Evolutionary conservation across 2,888 invertebrate species (phyloP).

Genomic region (Muschampia plurimacula): DNA sequence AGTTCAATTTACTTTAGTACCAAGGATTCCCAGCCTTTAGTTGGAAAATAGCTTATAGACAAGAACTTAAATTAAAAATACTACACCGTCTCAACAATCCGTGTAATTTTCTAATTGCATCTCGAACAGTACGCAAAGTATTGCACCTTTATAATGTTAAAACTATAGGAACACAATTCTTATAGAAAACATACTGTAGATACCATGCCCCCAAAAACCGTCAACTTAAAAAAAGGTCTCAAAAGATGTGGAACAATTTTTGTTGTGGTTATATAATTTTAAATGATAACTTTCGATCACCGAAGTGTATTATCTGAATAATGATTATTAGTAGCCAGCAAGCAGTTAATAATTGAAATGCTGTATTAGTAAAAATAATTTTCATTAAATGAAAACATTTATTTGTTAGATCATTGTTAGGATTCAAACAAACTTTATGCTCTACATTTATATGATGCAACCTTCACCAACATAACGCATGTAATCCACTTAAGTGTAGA

Average conservation of each 20-base stretch:
- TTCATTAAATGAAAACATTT: constrained; percentile 5
- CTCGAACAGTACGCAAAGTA: no score
- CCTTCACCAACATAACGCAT: constrained; percentile 10
- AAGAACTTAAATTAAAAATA: no score
- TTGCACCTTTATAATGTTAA: no score
- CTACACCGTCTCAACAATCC: no score
- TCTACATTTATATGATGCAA: background rate
- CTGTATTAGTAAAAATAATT: background rate
- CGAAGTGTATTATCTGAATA: background rate
- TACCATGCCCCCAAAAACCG: no score
- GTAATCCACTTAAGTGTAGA: background rate
- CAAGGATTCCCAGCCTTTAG: no score
- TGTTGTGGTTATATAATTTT: background rate
- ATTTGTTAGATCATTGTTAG: background rate
- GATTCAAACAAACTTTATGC: background rate
- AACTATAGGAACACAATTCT: no score
- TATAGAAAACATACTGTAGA: no score
- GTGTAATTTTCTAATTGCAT: no score
- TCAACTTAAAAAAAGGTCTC: no score
- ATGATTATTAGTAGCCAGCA: constrained; percentile 19
- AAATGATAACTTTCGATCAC: background rate
- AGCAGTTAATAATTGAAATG: constrained; percentile 24
- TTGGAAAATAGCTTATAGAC: no score
- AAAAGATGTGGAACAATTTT: background rate
- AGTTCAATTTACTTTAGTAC: no score